These are phyloP conservation scores for Ellobius talpinus DNA, from an alignment of 2,113 vertebrate species.

Conservation along the genomic window DNA sequence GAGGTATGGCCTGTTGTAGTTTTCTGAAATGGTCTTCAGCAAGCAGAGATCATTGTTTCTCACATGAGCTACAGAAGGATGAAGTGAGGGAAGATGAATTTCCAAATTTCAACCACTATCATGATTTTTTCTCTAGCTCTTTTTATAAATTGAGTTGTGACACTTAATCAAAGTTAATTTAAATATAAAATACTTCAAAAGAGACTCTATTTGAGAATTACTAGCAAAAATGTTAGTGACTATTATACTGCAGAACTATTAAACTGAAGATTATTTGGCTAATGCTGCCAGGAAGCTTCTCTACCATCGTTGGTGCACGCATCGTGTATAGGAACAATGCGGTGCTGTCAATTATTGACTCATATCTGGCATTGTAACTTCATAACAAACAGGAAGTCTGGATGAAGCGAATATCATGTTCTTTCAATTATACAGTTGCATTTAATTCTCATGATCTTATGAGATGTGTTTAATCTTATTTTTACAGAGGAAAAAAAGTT, in stretches of 20 bases:
- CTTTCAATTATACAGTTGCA: not conserved
- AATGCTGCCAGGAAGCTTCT: not conserved
- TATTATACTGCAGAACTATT: not conserved
- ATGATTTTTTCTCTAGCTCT: not conserved
- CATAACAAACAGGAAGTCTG: not conserved
- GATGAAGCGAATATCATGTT: not conserved
- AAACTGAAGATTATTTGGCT: not conserved
- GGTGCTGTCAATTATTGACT: not conserved
- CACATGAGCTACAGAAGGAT: not conserved
- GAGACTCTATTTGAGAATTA: not conserved
- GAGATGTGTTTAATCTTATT: not conserved
- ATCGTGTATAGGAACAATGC: not conserved
- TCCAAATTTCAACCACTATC: not conserved
- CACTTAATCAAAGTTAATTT: not conserved
- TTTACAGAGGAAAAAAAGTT: not conserved
- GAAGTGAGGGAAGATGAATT: not conserved
- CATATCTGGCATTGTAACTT: not conserved
- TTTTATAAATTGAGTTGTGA: not conserved
- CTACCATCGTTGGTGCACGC: not conserved
- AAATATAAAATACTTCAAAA: not conserved
- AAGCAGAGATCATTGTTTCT: not conserved
- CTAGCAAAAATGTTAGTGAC: not conserved
- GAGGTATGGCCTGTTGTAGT: not conserved
- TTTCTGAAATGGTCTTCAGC: not conserved
- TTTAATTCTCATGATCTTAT: not conserved